phyloP scores from a whole-genome alignment of 1,140 invertebrate genomes.

The Tetranychus cinnabarinus region DNA sequence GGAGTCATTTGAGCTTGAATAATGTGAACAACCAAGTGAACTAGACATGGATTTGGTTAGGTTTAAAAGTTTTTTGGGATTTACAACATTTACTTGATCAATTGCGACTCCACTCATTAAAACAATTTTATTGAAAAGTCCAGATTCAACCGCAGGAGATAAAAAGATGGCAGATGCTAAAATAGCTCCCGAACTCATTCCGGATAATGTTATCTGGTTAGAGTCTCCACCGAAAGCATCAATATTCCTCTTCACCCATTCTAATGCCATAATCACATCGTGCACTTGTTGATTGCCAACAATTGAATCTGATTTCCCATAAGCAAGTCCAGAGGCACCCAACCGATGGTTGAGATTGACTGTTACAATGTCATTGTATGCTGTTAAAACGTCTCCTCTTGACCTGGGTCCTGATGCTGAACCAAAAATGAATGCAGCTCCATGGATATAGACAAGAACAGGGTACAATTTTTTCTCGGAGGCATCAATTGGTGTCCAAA shows the following conservation, averaged over 20 bases:
- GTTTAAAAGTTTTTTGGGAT: neutral
- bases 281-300: conserved; percentile 25
- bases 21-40: neutral
- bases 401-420: conserved; percentile 20
- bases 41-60: neutral
- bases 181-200: conserved; percentile 31
- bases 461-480: conserved; percentile 6
- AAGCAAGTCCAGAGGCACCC: conserved; percentile 8
- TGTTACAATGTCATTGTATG: conserved; percentile 29
- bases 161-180: neutral
- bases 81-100: neutral
- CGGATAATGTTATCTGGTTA: conserved; percentile 31
- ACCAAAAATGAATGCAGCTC: conserved; percentile 30
- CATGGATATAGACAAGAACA: conserved; percentile 33
- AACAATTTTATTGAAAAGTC: neutral
- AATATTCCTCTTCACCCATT: conserved; percentile 28
- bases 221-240: conserved; percentile 31
- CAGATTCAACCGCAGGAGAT: neutral
- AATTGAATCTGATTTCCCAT: conserved; percentile 6
- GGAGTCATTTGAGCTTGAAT: neutral
- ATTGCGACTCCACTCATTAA: conserved; percentile 2
- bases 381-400: neutral
- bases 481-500: conserved; percentile 45
- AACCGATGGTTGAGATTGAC: conserved; percentile 39
- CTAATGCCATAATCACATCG: conserved; percentile 29